phyloP scores from a whole-genome alignment of 2,797 vertebrate genomes.

The Pseudocheirus occidentalis region DNA sequence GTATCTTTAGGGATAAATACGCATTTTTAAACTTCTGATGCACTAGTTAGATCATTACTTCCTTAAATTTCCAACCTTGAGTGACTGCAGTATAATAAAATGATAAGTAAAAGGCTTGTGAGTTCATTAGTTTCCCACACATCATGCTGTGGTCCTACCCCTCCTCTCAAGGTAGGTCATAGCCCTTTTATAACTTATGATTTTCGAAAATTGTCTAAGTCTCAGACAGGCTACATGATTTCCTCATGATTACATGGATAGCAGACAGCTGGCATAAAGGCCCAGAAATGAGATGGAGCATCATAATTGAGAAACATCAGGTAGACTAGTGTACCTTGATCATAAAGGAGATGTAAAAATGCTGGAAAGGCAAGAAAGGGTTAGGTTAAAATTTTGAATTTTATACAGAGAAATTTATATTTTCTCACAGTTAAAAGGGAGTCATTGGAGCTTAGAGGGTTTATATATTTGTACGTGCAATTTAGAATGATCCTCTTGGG shows the following conservation, averaged over 20 bases:
- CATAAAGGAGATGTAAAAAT: neutral
- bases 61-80: neutral
- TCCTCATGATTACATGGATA: neutral
- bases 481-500: neutral
- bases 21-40: neutral
- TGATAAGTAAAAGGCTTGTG: neutral
- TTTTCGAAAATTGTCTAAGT: neutral
- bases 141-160: neutral
- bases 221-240: neutral
- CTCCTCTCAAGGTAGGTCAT: neutral
- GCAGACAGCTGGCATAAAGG: neutral
- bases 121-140: neutral
- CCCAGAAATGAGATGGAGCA: neutral
- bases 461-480: neutral
- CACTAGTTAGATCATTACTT: neutral
- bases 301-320: neutral
- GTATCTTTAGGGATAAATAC: neutral
- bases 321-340: neutral
- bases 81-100: neutral
- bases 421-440: neutral
- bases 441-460: neutral
- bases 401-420: neutral
- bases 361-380: neutral
- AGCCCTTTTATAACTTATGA: neutral
- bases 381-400: neutral